Evolutionary conservation across 2,888 invertebrate species (phyloP).

Genomic region (Epsilonema sp.): DNA sequence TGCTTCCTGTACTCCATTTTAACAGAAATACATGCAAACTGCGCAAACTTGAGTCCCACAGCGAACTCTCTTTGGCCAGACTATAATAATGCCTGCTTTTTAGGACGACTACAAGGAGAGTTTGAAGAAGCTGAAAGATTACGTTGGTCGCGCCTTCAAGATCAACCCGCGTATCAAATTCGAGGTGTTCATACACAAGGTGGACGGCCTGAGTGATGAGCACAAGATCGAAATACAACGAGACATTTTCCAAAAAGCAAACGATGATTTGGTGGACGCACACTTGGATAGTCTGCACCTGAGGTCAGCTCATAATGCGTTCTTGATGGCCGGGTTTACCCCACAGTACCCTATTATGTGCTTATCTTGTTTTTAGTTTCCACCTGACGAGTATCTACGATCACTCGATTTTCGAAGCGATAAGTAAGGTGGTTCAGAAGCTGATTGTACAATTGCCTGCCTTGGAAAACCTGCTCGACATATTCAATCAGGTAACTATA

Average conservation of each 20-base stretch:
- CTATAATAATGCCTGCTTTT: no score
- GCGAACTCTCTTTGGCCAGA: no score
- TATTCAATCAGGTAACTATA: conserved; percentile 70
- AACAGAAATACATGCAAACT: no score
- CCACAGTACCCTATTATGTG: no score
- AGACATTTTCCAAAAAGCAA: conserved; percentile 88
- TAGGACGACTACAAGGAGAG: conserved; percentile 94
- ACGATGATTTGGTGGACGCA: conserved; percentile 75
- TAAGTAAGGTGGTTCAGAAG: conserved; percentile 98
- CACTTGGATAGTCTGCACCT: conserved; percentile 62
- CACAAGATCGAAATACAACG: conserved; percentile 96
- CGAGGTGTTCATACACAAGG: conserved; percentile 96
- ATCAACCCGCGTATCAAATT: conserved; percentile 90
- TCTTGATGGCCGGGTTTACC: no score
- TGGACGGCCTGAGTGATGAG: conserved; percentile 94
- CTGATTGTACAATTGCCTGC: conserved; percentile 89
- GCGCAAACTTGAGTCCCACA: no score
- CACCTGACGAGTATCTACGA: conserved; percentile 97
- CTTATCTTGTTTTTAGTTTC: conserved; percentile 43
- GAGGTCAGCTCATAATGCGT: no score
- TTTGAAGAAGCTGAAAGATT: conserved; percentile 67
- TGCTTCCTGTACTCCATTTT: no score
- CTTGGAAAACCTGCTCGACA: conserved; percentile 85
- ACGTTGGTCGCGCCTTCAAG: conserved; percentile 74
- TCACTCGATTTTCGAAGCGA: conserved; percentile 98